Conservation (phyloP, 2,113 vertebrate genomes). For the Poecilia latipinna region DNA sequence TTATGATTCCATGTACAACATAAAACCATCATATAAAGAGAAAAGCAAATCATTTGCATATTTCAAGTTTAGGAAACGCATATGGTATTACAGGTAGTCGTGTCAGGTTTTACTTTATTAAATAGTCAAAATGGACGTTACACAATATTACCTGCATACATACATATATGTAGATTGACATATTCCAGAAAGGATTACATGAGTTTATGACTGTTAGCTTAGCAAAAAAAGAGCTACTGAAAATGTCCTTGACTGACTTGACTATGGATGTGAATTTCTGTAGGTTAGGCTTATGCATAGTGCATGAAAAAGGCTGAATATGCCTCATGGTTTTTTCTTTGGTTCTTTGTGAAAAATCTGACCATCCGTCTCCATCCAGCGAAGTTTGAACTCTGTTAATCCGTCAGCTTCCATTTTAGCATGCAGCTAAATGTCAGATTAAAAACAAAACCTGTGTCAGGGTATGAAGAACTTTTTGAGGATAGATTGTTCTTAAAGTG, state of each 20-base stretch:
- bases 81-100: not conserved
- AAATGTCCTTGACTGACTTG: not conserved
- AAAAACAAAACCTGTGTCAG: not conserved
- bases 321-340: not conserved
- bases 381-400: conserved; percentile 8
- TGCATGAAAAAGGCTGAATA: not conserved
- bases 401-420: conserved; percentile 8
- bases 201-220: not conserved
- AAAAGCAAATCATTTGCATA: not conserved
- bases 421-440: conserved; percentile 28
- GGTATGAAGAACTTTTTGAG: not conserved
- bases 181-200: too few species aligned
- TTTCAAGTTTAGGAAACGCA: not conserved
- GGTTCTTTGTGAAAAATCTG: conserved; percentile 18
- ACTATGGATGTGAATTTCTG: not conserved
- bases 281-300: not conserved
- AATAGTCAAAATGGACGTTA: too few species aligned
- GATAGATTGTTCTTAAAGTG: not conserved
- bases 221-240: not conserved
- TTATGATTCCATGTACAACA: not conserved
- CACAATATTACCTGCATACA: too few species aligned
- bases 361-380: conserved; percentile 16
- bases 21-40: not conserved
- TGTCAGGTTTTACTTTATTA: not conserved
- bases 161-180: too few species aligned